These are phyloP conservation scores for Cataglyphis hispanica DNA, from an alignment of 1,140 invertebrate genomes.

Conservation along the genomic window DNA sequence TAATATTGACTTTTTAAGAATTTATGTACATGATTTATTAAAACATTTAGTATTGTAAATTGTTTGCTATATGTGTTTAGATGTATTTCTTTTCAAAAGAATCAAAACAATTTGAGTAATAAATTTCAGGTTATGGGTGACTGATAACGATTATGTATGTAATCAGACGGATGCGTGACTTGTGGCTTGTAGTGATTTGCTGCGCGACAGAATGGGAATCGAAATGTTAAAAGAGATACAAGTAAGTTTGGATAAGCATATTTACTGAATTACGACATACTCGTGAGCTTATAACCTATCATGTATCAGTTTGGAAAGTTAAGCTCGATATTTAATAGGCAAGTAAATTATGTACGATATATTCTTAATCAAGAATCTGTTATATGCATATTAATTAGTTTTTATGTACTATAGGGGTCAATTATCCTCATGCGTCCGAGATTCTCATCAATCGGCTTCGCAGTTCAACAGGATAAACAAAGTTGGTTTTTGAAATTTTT, in stretches of 20 bases:
- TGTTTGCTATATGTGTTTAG: too few species aligned
- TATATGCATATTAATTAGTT: background rate
- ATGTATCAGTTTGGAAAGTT: constrained; percentile 33
- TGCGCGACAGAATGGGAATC: background rate
- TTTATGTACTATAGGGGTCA: background rate
- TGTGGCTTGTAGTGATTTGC: background rate
- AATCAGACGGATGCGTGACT: too few species aligned
- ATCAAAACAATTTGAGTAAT: background rate
- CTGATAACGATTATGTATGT: constrained; percentile 1
- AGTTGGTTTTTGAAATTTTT: background rate
- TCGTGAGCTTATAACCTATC: background rate
- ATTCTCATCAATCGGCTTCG: background rate
- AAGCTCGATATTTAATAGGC: background rate
- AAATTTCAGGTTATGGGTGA: background rate
- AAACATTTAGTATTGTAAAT: too few species aligned
- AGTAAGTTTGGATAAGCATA: background rate
- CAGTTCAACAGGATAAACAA: constrained; percentile 27
- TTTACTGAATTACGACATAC: background rate
- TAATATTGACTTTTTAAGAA: too few species aligned
- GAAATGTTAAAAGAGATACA: background rate
- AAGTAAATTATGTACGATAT: background rate
- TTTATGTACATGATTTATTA: too few species aligned
- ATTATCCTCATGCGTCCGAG: background rate
- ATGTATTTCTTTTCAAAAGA: too few species aligned
- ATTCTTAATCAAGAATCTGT: background rate